phyloP scores from a whole-genome alignment of 1,140 invertebrate species.

The Hycleus cichorii region DNA sequence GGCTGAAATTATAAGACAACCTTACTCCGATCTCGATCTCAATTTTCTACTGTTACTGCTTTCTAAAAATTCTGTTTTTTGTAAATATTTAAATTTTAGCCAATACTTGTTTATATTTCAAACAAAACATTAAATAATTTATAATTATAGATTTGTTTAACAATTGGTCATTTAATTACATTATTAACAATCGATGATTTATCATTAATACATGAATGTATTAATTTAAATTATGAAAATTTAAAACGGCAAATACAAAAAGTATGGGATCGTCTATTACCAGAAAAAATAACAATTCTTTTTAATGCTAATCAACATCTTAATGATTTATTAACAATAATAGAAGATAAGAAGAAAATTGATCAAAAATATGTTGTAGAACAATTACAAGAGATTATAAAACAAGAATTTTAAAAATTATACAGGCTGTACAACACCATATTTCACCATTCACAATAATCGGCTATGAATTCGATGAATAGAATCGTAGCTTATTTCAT shows the following conservation, averaged over 20 bases:
- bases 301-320: slow-evolving; percentile 21
- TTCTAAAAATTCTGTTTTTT: no score
- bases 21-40: no score
- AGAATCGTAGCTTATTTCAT: no score
- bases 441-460: no score
- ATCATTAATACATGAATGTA: slow-evolving; percentile 11
- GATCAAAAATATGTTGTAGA: slow-evolving; percentile 15
- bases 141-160: slow-evolving; percentile 32
- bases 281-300: slow-evolving; percentile 31
- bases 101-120: background rate
- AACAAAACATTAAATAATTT: background rate
- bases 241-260: slow-evolving; percentile 26
- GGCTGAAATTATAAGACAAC: no score
- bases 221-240: slow-evolving; percentile 23
- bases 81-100: no score
- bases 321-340: slow-evolving; percentile 3
- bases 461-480: no score
- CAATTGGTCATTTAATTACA: slow-evolving; percentile 30
- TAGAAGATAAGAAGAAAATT: background rate
- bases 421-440: no score
- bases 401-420: slow-evolving; percentile 9
- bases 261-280: slow-evolving; percentile 31
- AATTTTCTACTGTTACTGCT: no score
- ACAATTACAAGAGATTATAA: slow-evolving; percentile 10
- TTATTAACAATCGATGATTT: slow-evolving; percentile 30